A percentile compares a stretch with the other conserved stretches of the same genome.
Evolutionary conservation across 2,888 invertebrate genomes (phyloP).

Genomic region (Athrips mouffetella): DNA sequence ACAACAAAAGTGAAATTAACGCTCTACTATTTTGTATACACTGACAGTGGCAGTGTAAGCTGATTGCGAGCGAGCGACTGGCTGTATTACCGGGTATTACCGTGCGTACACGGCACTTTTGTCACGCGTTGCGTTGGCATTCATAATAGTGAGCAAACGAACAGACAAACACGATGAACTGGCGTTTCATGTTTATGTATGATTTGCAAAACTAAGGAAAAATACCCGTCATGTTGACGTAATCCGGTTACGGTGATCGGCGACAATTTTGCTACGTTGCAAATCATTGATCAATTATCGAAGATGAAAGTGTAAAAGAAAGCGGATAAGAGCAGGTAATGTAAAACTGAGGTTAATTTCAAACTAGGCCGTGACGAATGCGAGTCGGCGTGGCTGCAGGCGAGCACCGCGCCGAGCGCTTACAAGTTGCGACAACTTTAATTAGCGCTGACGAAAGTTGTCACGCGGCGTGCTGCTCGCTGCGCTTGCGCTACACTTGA

Average conservation of each 20-base stretch:
- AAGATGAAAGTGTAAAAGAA: slow-evolving; percentile 6
- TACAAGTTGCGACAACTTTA: slow-evolving; percentile 8
- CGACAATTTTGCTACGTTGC: neutral
- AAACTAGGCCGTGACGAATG: slow-evolving; percentile 3
- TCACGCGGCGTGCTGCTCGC: neutral
- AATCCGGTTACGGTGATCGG: neutral
- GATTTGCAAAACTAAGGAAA: neutral
- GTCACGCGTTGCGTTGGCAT: no score
- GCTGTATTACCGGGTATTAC: neutral
- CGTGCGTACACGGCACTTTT: neutral
- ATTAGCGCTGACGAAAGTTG: slow-evolving; percentile 10
- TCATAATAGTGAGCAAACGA: neutral
- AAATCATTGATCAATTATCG: neutral
- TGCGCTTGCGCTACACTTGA: slow-evolving; percentile 12
- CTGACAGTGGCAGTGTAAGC: slow-evolving; percentile 1
- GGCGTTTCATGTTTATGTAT: no score
- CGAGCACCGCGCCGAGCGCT: neutral
- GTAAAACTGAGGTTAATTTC: neutral
- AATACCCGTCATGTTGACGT: no score
- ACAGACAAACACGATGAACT: no score
- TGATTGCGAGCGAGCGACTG: no score
- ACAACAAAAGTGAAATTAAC: slow-evolving; percentile 9
- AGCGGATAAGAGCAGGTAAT: neutral
- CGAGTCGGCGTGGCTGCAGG: slow-evolving; percentile 4
- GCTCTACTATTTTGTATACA: neutral